Conservation (phyloP, 37 sponge, comb jelly and placozoan species). For the Ephydatia muelleri region DNA sequence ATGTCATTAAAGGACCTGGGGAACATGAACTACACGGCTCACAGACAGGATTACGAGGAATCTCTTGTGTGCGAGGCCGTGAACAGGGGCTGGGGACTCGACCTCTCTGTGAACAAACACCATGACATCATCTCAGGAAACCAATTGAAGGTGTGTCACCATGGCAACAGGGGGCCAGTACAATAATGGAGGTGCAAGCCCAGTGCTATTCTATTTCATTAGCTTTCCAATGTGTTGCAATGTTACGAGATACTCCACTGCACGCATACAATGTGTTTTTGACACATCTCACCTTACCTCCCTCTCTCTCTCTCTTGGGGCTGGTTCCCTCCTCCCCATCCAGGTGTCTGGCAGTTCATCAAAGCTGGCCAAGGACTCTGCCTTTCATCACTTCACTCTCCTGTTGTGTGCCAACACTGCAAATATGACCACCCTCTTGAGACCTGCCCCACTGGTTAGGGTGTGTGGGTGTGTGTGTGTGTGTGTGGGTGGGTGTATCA, state of each 20-base stretch:
- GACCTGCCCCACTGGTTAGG: conserved; percentile 23
- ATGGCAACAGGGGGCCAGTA: too few species aligned
- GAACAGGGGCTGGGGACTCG: conserved; percentile 51
- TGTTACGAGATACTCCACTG: too few species aligned
- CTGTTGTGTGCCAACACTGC: conserved; percentile 53
- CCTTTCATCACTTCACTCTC: conserved; percentile 88
- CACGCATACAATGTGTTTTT: too few species aligned
- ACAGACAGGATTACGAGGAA: conserved; percentile 59
- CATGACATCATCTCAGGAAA: conserved; percentile 67
- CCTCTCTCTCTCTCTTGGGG: background rate
- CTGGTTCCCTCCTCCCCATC: too few species aligned
- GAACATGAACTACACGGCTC: conserved; percentile 73
- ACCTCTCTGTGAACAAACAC: conserved; percentile 47
- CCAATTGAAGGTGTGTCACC: conserved; percentile 39
- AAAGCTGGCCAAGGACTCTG: conserved; percentile 37
- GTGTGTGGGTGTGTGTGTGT: too few species aligned
- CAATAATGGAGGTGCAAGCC: too few species aligned
- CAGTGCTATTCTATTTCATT: too few species aligned
- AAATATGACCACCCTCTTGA: conserved; percentile 21
- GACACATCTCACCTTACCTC: background rate
- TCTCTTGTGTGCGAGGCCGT: conserved; percentile 55
- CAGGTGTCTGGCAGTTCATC: conserved; percentile 89
- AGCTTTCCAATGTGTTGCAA: too few species aligned
- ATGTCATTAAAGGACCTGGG: conserved; percentile 66
- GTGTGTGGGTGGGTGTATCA: too few species aligned